Evolutionary conservation across 2,888 invertebrate genomes (phyloP).

Genomic region (Drosophila fulvimacula): DNA sequence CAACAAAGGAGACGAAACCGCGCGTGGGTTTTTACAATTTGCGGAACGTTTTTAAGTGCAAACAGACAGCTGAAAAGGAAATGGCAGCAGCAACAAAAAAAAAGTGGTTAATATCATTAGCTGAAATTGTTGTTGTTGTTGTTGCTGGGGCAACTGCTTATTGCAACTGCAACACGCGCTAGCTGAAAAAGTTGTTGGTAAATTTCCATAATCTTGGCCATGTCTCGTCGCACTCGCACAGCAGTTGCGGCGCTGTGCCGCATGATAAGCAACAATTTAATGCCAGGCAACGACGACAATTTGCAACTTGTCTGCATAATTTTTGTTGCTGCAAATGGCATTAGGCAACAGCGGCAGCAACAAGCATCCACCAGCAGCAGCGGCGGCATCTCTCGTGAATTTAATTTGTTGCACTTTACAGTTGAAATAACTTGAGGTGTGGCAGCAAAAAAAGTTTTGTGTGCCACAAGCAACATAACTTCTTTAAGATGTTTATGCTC

Average conservation of each 20-base stretch:
- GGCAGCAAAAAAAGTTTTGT: conserved; percentile 30
- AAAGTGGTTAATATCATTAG: conserved; percentile 76
- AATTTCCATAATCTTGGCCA: conserved; percentile 75
- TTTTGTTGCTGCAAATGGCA: conserved; percentile 65
- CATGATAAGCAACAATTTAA: conserved; percentile 71
- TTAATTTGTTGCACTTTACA: conserved; percentile 74
- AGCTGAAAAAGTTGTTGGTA: conserved; percentile 46
- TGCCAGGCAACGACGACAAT: conserved; percentile 43
- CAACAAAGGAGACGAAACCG: conserved; percentile 42
- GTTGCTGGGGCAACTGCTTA: conserved; percentile 38
- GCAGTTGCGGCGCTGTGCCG: conserved; percentile 45
- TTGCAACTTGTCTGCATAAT: conserved; percentile 67
- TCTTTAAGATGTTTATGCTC: conserved; percentile 18
- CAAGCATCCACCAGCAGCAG: conserved; percentile 22
- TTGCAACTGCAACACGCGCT: conserved; percentile 15
- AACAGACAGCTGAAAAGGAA: conserved; percentile 49
- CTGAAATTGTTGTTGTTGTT: conserved; percentile 48
- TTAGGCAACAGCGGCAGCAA: conserved; percentile 57
- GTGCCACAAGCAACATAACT: conserved; percentile 15
- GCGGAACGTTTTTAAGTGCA: conserved; percentile 70
- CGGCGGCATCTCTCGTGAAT: conserved; percentile 57
- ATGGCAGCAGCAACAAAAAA: conserved; percentile 49
- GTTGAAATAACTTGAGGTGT: conserved; percentile 72
- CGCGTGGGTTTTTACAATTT: conserved; percentile 72
- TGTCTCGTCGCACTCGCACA: conserved; percentile 38